Evolutionary conservation across 2,113 vertebrate species (phyloP).

Genomic region (Ceyx margarethae): DNA sequence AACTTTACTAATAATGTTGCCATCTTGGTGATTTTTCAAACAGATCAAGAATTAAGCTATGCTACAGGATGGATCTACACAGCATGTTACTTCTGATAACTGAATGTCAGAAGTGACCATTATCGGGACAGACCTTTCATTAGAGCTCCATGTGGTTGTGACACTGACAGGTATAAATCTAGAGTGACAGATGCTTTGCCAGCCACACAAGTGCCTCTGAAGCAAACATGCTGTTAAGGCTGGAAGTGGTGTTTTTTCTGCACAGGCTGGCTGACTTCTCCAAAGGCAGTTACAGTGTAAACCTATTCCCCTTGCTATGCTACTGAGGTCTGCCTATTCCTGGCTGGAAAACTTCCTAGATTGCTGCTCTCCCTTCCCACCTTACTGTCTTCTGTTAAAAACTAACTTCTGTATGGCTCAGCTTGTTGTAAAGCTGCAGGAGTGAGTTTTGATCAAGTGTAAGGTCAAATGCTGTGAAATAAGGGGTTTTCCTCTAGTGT

Average conservation of each 20-base stretch:
- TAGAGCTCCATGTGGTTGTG: not conserved
- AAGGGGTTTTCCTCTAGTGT: fast-evolving
- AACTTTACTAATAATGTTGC: not conserved
- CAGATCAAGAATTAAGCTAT: not conserved
- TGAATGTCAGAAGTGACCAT: not conserved
- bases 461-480: not conserved
- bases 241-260: not conserved
- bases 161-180: not conserved
- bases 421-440: not conserved
- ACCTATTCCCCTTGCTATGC: not conserved
- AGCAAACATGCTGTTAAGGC: not conserved
- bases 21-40: not conserved
- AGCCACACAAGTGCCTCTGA: not conserved
- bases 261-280: not conserved
- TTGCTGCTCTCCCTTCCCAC: not conserved
- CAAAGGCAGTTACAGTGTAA: not conserved
- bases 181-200: not conserved
- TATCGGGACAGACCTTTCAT: not conserved
- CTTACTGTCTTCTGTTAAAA: not conserved
- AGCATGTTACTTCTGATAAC: not conserved
- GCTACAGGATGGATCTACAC: not conserved
- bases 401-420: not conserved
- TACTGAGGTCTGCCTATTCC: not conserved
- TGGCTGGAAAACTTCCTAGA: not conserved
- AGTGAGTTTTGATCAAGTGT: not conserved